Base-by-base conservation (phyloP, 1,140 invertebrate species). In the Drosophila repletoides region DNA sequence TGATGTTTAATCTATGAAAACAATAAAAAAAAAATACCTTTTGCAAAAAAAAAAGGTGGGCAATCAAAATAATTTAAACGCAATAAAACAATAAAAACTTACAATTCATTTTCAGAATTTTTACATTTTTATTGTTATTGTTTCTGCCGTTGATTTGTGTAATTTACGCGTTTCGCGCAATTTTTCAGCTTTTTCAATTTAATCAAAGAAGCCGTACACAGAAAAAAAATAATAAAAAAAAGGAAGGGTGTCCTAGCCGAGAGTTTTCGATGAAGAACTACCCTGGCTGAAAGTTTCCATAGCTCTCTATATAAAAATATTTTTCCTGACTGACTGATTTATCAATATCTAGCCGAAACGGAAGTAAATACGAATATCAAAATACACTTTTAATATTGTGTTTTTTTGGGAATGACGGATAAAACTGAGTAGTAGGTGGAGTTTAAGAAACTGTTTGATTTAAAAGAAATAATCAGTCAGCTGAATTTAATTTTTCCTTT, bases 141-240 rank as follows among this genome's bases (percentile, higher is more conserved):
- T 46, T 56, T 41, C 31, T 34, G 53, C 38, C 58, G 76, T 76
- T 81, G 77, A 81, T 83, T 81, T 81, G 69, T 77, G 73, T 81
- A 83, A 81, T 81, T 83, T 77, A 59, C 77, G 77, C 72, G 48
- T 52, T 72, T 56, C 59, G 56, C 40, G 53, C 64, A 73, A 84
- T 83, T 81, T 84, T 81, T 66, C 24, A 41, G 68, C 76, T 83
- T 73, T 84, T 81, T 66, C 41, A 49, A 83, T 81, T 81, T 76
- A 68, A 72, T 76, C 36, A 64, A 81, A 80, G 19, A 55, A 9
- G 21, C 48, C 21, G 41, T n/a, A 26, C 9, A 38, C 15, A 66
- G 24, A n/a, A 6, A 24, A 51, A n/a, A 31, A 33, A 38, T 1
- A 24, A n/a, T 22, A 4, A 22, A 22, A 7, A 21, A 29, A 2